Base-by-base conservation (phyloP, 2,888 invertebrate genomes). In the Toxonevra muliebris region DNA sequence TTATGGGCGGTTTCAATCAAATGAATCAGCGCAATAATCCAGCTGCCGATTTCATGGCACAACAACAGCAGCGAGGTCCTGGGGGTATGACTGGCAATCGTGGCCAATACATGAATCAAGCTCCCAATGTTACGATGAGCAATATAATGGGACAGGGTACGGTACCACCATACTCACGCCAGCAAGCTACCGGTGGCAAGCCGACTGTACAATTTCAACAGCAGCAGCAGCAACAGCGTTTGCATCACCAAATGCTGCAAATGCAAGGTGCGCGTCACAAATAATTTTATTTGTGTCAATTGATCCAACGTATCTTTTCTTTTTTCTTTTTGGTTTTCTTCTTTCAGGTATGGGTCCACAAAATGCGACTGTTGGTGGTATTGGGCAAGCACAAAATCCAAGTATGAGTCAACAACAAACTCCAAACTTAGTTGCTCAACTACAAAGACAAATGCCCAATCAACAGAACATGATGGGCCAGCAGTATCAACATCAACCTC, bases 71-170 rank as follows among this genome's bases (percentile, higher is more conserved):
- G 62, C 82, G 80, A 54, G 79, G 81, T 1, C 78, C 78, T 2
- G 67, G 67, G 5, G 73, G 75, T n/a, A 81, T 83, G 76, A 78
- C 79, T 58, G 81, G 79, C 11, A 85, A 82, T 76, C 79, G 86
- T 2, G 80, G 82, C 0, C 85, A 86, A 68, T 85, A 84, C 64
- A 83, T 85, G 80, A 83, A 80, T 80, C 87, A 92, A 87, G 92
- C 93, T 3, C 94, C 94, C 1, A 95, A 94, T 82, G 94, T 94
- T 1, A 93, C 94, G 1, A 94, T 94, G 94, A 91, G 91, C 63
- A 85, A 81, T 65, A 86, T 86, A 82, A 83, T 84, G 80, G 80
- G 79, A 2, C 86, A 85, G 15, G 93, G 92, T 10, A 91, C 92
- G 0, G 93, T 93, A 12, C 93, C 93, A 1, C 93, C 93, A 0